phyloP scores from a whole-genome alignment of 2,113 vertebrate genomes.

The Probosciger aterrimus region DNA sequence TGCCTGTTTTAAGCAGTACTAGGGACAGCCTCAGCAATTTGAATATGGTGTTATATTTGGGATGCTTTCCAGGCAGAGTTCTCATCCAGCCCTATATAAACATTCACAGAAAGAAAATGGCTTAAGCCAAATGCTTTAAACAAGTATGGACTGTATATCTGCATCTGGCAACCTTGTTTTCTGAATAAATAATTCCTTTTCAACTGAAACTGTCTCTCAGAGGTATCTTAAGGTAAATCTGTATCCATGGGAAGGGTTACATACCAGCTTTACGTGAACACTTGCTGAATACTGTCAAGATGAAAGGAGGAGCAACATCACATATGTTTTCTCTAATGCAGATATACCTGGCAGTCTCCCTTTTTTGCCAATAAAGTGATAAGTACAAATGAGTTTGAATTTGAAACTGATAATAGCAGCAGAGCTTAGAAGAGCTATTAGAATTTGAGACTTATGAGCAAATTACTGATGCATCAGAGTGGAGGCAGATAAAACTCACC shows the following conservation, averaged over 20 bases:
- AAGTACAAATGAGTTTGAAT: neutral
- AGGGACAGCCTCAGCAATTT: neutral
- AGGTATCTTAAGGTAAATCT: neutral
- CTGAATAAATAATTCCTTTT: neutral
- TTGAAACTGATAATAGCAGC: neutral
- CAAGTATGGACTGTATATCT: neutral
- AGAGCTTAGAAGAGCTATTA: neutral
- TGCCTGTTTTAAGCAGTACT: neutral
- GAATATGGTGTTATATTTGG: neutral
- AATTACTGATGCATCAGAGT: neutral
- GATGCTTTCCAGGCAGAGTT: neutral
- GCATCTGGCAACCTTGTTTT: neutral
- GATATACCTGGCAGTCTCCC: neutral
- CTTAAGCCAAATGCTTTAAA: neutral
- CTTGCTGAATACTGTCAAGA: neutral
- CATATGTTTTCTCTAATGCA: neutral
- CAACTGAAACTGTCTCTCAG: neutral
- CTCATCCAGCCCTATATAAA: neutral
- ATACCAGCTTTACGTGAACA: neutral
- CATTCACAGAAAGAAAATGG: neutral
- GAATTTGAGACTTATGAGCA: neutral
- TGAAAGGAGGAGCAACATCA: neutral
- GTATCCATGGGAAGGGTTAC: neutral
- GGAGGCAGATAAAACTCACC: neutral
- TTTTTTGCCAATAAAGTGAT: neutral